These are phyloP conservation scores for Phycodurus eques DNA, from an alignment of 2,113 vertebrate species.

Conservation along the genomic window DNA sequence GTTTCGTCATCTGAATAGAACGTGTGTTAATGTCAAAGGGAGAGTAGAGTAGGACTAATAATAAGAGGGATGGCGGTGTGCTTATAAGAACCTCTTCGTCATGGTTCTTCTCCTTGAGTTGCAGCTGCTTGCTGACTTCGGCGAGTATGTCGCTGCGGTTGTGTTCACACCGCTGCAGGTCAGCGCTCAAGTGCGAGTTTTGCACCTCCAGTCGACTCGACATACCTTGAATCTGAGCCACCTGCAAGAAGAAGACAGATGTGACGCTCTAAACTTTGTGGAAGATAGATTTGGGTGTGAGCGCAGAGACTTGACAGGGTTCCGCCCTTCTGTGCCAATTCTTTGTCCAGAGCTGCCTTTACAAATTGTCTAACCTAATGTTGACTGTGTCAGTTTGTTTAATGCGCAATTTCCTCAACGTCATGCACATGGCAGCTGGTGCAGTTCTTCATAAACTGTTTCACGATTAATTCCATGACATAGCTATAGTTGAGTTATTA, in stretches of 20 bases:
- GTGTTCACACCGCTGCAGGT: conserved; percentile 49
- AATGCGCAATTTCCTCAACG: neutral
- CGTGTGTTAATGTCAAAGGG: neutral
- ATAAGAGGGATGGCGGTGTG: neutral
- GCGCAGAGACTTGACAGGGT: conserved; percentile 14
- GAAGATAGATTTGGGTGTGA: neutral
- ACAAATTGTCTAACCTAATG: conserved; percentile 2
- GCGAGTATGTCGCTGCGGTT: neutral
- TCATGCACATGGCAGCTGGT: neutral
- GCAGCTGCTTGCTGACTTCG: conserved; percentile 30
- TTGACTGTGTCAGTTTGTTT: conserved; percentile 1
- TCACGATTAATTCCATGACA: neutral
- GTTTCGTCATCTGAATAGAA: conserved; percentile 48
- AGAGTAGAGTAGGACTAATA: neutral
- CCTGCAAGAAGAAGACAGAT: conserved; percentile 34
- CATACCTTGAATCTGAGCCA: conserved; percentile 52
- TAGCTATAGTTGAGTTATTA: neutral
- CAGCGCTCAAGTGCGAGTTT: conserved; percentile 32
- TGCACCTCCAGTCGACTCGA: conserved; percentile 66
- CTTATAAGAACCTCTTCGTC: conserved; percentile 42
- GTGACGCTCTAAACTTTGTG: neutral
- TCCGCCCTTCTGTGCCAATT: conserved; percentile 7
- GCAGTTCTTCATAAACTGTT: too few species aligned
- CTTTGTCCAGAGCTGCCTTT: neutral
- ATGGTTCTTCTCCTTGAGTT: conserved; percentile 44